Percentiles rank a stretch among this genome's conserved stretches.
These are phyloP conservation scores for Eufriesea mexicana DNA, from an alignment of 1,140 invertebrate species.

Conservation along the genomic window DNA sequence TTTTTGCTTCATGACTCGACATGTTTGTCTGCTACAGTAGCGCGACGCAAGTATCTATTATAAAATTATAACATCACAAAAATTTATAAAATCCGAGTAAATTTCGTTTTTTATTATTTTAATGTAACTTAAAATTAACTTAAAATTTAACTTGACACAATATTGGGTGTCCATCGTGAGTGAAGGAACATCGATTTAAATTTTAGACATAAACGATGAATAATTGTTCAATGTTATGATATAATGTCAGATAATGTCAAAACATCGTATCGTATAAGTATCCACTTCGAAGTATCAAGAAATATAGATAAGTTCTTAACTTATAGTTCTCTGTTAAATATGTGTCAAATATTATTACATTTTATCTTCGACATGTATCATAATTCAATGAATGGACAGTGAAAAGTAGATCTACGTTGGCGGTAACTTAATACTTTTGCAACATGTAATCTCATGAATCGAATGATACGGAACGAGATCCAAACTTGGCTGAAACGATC, in stretches of 20 bases:
- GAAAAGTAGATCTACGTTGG: neutral
- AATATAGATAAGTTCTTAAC: slow-evolving; percentile 51
- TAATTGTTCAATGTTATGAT: neutral
- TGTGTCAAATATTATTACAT: too few relatives aligned
- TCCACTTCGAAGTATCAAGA: slow-evolving; percentile 21
- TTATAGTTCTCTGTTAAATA: slow-evolving; percentile 11
- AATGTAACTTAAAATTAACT: too few relatives aligned
- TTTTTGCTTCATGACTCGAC: too few relatives aligned
- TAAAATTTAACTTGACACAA: too few relatives aligned
- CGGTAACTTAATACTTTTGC: neutral
- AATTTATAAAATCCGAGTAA: too few relatives aligned
- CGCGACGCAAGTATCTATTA: too few relatives aligned
- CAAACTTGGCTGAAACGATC: slow-evolving; percentile 2
- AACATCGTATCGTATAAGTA: neutral
- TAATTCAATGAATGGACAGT: neutral
- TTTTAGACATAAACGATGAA: neutral
- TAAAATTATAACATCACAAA: too few relatives aligned
- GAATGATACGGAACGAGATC: neutral
- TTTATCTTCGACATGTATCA: neutral
- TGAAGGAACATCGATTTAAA: too few relatives aligned
- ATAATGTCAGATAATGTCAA: neutral
- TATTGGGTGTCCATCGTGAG: too few relatives aligned
- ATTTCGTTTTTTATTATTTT: too few relatives aligned
- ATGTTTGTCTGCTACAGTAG: too few relatives aligned
- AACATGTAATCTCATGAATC: neutral